These are phyloP conservation scores for Sebastes cheni DNA, from an alignment of 2,797 vertebrate species.

Conservation along the genomic window DNA sequence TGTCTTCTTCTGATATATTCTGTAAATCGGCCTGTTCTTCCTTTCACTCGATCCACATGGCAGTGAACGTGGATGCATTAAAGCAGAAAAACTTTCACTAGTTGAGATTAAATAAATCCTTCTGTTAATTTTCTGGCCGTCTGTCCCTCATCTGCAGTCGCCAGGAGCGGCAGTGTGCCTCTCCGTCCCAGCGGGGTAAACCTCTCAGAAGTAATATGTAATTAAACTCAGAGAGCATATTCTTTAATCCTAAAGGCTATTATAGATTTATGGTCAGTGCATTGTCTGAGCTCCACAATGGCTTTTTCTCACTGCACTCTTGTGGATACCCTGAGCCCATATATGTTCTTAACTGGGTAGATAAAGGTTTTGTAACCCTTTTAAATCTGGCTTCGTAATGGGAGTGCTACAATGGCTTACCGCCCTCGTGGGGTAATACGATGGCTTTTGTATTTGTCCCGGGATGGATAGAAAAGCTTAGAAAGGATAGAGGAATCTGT, in stretches of 20 bases:
- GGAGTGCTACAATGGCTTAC: slow-evolving; percentile 69
- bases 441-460: slow-evolving; percentile 67
- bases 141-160: slow-evolving; percentile 68
- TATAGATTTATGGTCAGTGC: slow-evolving; percentile 80
- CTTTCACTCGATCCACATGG: neutral
- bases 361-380: slow-evolving; percentile 80
- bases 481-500: slow-evolving; percentile 65
- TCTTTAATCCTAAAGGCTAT: slow-evolving; percentile 87
- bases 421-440: slow-evolving; percentile 54
- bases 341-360: slow-evolving; percentile 83
- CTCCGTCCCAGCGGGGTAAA: slow-evolving; percentile 63
- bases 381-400: slow-evolving; percentile 75
- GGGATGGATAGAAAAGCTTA: slow-evolving; percentile 35
- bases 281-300: slow-evolving; percentile 79
- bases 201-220: slow-evolving; percentile 83
- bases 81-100: slow-evolving; percentile 63
- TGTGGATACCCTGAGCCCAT: slow-evolving; percentile 56
- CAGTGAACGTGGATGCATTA: slow-evolving; percentile 18
- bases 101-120: slow-evolving; percentile 74
- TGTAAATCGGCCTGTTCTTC: neutral
- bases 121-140: slow-evolving; percentile 72
- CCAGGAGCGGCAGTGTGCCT: slow-evolving; percentile 31
- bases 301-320: slow-evolving; percentile 53
- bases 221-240: slow-evolving; percentile 86
- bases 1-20: neutral